These are phyloP conservation scores for Brachionus koreanus DNA, from an alignment of 1,140 invertebrate species.

Conservation along the genomic window DNA sequence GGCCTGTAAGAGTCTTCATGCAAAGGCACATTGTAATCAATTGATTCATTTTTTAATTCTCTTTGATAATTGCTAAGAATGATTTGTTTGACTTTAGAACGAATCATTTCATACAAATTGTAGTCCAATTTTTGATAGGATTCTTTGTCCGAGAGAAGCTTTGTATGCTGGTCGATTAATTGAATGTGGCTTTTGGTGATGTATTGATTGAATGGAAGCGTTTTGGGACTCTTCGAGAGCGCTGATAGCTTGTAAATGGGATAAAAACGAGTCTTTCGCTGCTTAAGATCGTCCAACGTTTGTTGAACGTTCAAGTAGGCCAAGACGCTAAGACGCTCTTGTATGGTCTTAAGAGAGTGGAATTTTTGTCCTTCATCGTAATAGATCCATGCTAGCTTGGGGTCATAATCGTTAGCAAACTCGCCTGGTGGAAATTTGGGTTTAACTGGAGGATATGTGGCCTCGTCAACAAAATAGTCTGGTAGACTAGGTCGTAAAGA, in stretches of 20 bases:
- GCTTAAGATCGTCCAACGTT: conserved; percentile 36
- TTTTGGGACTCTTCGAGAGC: background rate
- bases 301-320: conserved; percentile 36
- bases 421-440: conserved; percentile 32
- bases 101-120: conserved; percentile 4
- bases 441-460: conserved; percentile 23
- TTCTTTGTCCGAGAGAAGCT: background rate
- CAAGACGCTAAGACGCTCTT: conserved; percentile 20
- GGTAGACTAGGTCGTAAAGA: background rate
- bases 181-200: conserved; percentile 31
- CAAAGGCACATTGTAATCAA: background rate
- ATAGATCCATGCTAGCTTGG: conserved; percentile 28
- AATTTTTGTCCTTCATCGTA: conserved; percentile 39
- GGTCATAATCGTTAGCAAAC: background rate
- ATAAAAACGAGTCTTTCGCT: background rate
- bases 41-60: background rate
- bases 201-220: conserved; percentile 28
- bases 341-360: background rate
- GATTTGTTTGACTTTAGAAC: background rate
- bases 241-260: background rate
- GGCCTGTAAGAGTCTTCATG: background rate
- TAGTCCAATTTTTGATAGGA: conserved; percentile 8
- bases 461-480: conserved; percentile 29
- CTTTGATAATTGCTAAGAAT: conserved; percentile 14
- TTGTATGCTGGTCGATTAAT: background rate